phyloP scores from a whole-genome alignment of 2,888 invertebrate genomes.

The Lamellibrachia satsuma region DNA sequence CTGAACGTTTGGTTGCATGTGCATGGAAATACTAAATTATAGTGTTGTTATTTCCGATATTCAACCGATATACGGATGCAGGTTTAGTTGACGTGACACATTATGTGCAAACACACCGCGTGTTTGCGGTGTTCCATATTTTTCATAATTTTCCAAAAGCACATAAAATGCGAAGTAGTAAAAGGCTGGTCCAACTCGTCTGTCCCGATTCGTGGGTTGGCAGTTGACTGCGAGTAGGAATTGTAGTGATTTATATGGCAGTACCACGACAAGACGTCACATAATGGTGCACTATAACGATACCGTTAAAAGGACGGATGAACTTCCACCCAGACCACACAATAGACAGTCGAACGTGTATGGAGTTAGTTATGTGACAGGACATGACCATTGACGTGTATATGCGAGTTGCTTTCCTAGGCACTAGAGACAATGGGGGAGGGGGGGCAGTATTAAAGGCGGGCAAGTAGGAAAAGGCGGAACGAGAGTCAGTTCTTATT shows the following conservation, averaged over 20 bases:
- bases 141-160: background rate
- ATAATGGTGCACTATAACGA: background rate
- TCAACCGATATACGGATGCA: background rate
- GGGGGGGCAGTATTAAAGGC: too few relatives aligned
- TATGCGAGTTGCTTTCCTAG: background rate
- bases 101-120: background rate
- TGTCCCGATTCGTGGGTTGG: background rate
- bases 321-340: background rate
- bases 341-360: background rate
- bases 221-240: background rate
- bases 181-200: background rate
- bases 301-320: background rate
- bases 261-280: background rate
- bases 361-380: background rate
- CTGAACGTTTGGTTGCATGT: background rate
- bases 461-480: too few relatives aligned
- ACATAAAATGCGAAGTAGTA: background rate
- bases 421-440: background rate
- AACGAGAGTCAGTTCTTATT: too few relatives aligned
- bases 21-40: background rate
- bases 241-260: background rate
- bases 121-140: background rate
- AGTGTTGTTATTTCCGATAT: background rate
- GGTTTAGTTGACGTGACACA: background rate
- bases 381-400: background rate